Conservation (phyloP, 2,888 invertebrate species). For the Noctua comes region DNA sequence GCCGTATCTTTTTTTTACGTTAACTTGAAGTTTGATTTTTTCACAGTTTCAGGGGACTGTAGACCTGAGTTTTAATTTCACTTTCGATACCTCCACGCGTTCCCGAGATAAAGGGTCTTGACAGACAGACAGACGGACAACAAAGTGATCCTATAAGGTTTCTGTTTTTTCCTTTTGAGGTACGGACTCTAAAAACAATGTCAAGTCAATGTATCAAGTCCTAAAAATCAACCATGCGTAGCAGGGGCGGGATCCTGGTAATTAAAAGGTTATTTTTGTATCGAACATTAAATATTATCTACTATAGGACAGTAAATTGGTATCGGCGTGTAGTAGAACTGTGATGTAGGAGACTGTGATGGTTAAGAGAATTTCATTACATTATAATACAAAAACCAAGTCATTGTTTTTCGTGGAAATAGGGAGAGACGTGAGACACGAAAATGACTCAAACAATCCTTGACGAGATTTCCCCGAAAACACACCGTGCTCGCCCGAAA, state of each 20-base stretch:
- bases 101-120: no score
- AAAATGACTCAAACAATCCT: conserved; percentile 8
- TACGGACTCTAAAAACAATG: neutral
- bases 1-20: no score
- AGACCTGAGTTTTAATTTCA: no score
- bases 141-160: no score
- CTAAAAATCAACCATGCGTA: neutral
- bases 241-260: neutral
- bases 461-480: conserved; percentile 12
- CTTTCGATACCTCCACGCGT: no score
- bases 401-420: neutral
- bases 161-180: no score
- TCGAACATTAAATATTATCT: neutral
- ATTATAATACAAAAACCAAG: neutral
- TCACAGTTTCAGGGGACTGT: no score
- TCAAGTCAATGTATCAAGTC: neutral
- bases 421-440: neutral
- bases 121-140: no score
- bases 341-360: neutral
- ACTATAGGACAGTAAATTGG: neutral
- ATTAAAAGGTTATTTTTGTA: neutral
- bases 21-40: no score
- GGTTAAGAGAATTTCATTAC: neutral
- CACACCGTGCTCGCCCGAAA: neutral
- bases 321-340: neutral